Conservation (phyloP, 1,140 invertebrate species). For the Ostrea denselamellosa region DNA sequence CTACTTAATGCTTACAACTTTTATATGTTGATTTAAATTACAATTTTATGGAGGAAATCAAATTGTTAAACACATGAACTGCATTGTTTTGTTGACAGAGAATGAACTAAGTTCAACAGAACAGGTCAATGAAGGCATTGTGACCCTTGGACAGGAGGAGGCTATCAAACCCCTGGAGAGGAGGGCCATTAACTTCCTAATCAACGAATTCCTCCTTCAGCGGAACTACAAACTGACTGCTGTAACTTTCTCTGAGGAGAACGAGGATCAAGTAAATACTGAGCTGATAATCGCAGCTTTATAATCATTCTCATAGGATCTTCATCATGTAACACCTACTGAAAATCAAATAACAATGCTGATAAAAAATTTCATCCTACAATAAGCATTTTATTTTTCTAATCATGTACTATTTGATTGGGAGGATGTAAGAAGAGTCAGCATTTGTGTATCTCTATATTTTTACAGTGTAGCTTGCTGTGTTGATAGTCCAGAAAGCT, state of each 20-base stretch:
- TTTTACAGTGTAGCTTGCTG: too few species aligned
- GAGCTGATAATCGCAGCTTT: background rate
- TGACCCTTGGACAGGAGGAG: slow-evolving; percentile 73
- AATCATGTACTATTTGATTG: too few species aligned
- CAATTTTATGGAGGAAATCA: too few species aligned
- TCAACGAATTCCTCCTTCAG: slow-evolving; percentile 91
- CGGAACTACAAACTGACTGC: slow-evolving; percentile 92
- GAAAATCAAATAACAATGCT: too few species aligned
- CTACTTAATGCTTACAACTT: background rate
- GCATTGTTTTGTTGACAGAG: slow-evolving; percentile 77
- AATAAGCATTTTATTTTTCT: too few species aligned
- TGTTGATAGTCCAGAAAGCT: too few species aligned
- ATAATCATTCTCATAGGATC: background rate
- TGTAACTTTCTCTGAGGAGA: slow-evolving; percentile 95
- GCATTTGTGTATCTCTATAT: too few species aligned
- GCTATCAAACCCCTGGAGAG: slow-evolving; percentile 90
- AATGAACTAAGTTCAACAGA: slow-evolving; percentile 83
- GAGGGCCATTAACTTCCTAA: slow-evolving; percentile 90
- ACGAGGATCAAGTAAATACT: slow-evolving; percentile 87
- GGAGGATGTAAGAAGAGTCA: too few species aligned
- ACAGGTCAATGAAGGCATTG: slow-evolving; percentile 60
- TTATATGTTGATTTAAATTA: too few species aligned
- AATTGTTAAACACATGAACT: too few species aligned
- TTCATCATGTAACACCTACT: too few species aligned
- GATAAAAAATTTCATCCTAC: too few species aligned